phyloP scores from a whole-genome alignment of 2,113 vertebrate genomes.

The Abramis brama region DNA sequence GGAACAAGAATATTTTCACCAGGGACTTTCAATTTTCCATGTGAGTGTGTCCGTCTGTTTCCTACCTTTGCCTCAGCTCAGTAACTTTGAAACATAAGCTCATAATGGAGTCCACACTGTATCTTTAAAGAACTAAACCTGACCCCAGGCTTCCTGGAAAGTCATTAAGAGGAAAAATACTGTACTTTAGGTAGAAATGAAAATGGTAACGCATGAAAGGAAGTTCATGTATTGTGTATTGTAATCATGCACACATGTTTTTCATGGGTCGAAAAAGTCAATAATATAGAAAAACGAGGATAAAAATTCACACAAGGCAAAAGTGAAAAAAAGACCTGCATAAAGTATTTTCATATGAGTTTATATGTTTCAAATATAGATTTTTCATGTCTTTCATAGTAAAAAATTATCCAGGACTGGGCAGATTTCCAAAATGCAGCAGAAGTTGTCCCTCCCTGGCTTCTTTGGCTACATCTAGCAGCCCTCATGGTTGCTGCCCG shows the following conservation, averaged over 20 bases:
- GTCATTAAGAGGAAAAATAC: background rate
- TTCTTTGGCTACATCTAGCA: no score
- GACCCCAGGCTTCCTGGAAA: background rate
- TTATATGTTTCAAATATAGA: background rate
- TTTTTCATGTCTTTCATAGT: no score
- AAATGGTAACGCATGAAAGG: background rate
- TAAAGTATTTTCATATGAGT: background rate
- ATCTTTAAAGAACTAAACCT: background rate
- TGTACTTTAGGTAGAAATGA: background rate
- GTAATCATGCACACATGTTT: background rate
- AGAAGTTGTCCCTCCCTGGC: background rate
- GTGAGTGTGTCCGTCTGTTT: constrained; percentile 48
- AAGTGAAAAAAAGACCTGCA: background rate
- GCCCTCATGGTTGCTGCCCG: no score
- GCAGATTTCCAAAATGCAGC: background rate
- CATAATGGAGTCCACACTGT: constrained; percentile 1
- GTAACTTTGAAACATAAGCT: constrained; percentile 13
- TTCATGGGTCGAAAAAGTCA: background rate
- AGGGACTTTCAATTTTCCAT: constrained; percentile 44
- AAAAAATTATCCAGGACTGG: background rate
- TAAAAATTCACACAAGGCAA: background rate
- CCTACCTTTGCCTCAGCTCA: constrained; percentile 12
- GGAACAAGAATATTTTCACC: constrained; percentile 19
- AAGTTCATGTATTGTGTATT: background rate
- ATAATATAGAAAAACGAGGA: background rate